Conservation (phyloP, 1,140 invertebrate genomes). For the Helicoverpa zea region DNA sequence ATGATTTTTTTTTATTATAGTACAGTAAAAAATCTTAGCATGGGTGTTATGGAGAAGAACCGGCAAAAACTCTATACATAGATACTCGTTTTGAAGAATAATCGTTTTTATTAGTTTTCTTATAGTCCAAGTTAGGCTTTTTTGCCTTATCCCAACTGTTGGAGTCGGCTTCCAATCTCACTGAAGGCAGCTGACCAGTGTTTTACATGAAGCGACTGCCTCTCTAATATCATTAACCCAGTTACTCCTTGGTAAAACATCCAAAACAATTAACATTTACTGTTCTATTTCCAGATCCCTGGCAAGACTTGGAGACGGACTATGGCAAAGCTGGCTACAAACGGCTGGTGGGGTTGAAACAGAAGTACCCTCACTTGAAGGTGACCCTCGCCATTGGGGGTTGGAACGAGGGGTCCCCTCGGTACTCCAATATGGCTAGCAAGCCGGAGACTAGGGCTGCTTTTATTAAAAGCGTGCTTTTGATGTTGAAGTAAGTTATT, state of each 20-base stretch:
- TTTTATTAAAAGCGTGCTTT: slow-evolving; percentile 90
- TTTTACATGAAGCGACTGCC: too few species aligned
- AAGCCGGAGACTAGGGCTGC: slow-evolving; percentile 86
- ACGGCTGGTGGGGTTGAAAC: slow-evolving; percentile 89
- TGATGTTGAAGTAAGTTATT: slow-evolving; percentile 89
- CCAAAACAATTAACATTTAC: neutral
- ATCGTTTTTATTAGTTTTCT: too few species aligned
- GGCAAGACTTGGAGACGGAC: slow-evolving; percentile 92
- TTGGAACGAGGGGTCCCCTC: slow-evolving; percentile 95
- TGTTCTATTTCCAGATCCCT: slow-evolving; percentile 88
- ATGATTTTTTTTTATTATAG: too few species aligned
- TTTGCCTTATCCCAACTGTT: too few species aligned
- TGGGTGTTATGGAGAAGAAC: too few species aligned
- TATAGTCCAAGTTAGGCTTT: too few species aligned
- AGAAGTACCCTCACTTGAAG: slow-evolving; percentile 91
- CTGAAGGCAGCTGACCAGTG: too few species aligned
- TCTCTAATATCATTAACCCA: neutral
- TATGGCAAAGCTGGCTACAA: slow-evolving; percentile 92
- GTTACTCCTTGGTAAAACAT: neutral
- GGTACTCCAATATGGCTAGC: slow-evolving; percentile 92
- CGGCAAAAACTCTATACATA: too few species aligned
- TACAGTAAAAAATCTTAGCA: too few species aligned
- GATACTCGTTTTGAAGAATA: too few species aligned
- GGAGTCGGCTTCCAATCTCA: too few species aligned
- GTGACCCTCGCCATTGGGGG: slow-evolving; percentile 94